Evolutionary conservation across 2,113 vertebrate genomes (phyloP).

Genomic region (Anguilla rostrata): DNA sequence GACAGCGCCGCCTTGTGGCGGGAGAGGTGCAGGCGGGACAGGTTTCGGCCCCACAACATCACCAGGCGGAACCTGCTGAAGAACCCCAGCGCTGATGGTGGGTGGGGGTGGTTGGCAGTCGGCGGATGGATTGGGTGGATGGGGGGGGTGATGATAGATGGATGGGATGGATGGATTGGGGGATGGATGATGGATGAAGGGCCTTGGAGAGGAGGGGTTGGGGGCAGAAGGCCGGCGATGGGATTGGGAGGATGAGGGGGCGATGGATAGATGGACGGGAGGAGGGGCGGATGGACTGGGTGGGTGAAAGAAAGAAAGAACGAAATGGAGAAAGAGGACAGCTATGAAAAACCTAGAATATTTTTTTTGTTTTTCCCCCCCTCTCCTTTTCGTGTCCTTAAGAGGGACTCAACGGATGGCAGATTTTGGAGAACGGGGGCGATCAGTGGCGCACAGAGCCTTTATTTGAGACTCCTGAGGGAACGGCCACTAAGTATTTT

Average conservation of each 20-base stretch:
- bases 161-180: no score
- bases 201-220: no score
- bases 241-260: no score
- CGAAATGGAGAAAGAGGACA: no score
- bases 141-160: no score
- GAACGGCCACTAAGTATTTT: conserved; percentile 54
- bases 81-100: conserved; percentile 58
- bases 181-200: no score
- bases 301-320: no score
- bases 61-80: conserved; percentile 62
- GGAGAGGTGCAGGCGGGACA: conserved; percentile 50
- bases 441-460: conserved; percentile 54
- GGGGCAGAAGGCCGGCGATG: no score
- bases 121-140: no score
- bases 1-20: conserved; percentile 66
- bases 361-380: not conserved
- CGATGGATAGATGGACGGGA: no score
- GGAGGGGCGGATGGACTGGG: no score
- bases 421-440: conserved; percentile 54
- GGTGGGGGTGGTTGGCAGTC: not conserved
- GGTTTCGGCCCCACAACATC: no score
- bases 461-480: conserved; percentile 36
- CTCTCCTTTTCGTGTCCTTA: conserved; percentile 9
- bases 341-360: not conserved
- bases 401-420: conserved; percentile 58